Percentiles rank a stretch among this genome's conserved stretches.
phyloP scores from a whole-genome alignment of 2,888 invertebrate species.

The Chorisops tibialis region DNA sequence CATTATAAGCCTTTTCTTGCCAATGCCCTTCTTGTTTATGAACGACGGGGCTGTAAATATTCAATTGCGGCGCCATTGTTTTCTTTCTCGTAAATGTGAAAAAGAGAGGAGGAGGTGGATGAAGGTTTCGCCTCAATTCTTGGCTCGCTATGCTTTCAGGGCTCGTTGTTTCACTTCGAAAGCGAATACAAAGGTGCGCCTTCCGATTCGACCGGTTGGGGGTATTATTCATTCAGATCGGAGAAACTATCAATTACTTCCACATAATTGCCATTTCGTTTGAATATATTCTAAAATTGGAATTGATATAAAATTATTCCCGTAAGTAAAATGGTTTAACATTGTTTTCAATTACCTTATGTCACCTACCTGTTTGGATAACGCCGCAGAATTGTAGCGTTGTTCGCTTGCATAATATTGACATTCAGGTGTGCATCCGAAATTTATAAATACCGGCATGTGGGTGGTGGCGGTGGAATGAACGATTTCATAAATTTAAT shows the following conservation, averaged over 20 bases:
- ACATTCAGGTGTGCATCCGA: too few species aligned
- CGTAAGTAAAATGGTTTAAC: neutral
- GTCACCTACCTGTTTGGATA: too few species aligned
- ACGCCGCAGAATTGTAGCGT: too few species aligned
- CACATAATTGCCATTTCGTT: conserved; percentile 20
- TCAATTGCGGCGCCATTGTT: conserved; percentile 20
- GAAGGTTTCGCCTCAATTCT: neutral
- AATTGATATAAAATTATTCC: conserved; percentile 17
- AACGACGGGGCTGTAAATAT: conserved; percentile 8
- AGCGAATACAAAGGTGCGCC: too few species aligned
- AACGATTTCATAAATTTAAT: too few species aligned
- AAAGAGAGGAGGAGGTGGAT: neutral
- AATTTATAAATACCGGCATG: too few species aligned
- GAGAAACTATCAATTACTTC: conserved; percentile 23
- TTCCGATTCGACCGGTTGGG: neutral
- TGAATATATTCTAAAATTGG: conserved; percentile 12
- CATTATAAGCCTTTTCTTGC: conserved; percentile 10
- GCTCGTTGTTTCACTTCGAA: conserved; percentile 1
- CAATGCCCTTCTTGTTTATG: conserved; percentile 11
- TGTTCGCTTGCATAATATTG: too few species aligned
- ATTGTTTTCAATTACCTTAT: conserved; percentile 19
- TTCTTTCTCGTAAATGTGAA: neutral
- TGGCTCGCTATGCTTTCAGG: conserved; percentile 11
- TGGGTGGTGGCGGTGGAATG: too few species aligned
- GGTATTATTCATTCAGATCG: conserved; percentile 2